Base-by-base conservation (phyloP, 1,140 invertebrate genomes). In the Drosophila paulistorum region DNA sequence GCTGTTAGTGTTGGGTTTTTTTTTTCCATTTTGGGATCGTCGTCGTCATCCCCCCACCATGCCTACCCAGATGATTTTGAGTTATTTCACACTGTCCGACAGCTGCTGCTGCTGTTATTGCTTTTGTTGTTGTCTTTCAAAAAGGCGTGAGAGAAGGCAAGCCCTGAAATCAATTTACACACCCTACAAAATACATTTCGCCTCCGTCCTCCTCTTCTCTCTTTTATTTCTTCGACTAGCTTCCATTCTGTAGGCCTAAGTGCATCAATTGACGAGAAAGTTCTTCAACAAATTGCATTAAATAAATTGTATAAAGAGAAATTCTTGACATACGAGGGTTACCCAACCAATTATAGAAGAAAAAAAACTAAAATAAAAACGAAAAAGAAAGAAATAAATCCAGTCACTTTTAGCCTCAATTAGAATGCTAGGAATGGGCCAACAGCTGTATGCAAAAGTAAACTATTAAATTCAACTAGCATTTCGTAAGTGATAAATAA, bases 161-260 rank as follows among this genome's bases (percentile, higher is more conserved):
- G 81, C 81, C 80, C 64, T 48, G 45, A 84, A 84, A 80, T 85
- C 73, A 84, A 85, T 84, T 80, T 84, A 84, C 70, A 85, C 77
- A 80, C 76, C 57, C 72, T 71, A 74, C 66, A 69, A 78, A 51
- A 23, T 51, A 51, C 45, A 23, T 14, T 65, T 30, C 33, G 14
- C 14, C 42, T n/a, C 11, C 13, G 17, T 14, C 5, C 17, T 26
- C 33, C 6, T 23, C 17, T 6, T 9, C 41, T 5, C 23, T 30
- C 41, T 45, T 11, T 10, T 17, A n/a, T 39, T n/a, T 45, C n/a
- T 45, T 48, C 23, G 62, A 54, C 41, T 57, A 54, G 45, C 55
- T 42, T 26, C 60, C 72, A 72, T 76, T 82, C 51, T 76, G 72
- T 70, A 65, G 41, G 80, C 59, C 62, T 84, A 71, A 83, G 80